Conservation (phyloP, 2,113 vertebrate species). For the Catharus fuscescens region DNA sequence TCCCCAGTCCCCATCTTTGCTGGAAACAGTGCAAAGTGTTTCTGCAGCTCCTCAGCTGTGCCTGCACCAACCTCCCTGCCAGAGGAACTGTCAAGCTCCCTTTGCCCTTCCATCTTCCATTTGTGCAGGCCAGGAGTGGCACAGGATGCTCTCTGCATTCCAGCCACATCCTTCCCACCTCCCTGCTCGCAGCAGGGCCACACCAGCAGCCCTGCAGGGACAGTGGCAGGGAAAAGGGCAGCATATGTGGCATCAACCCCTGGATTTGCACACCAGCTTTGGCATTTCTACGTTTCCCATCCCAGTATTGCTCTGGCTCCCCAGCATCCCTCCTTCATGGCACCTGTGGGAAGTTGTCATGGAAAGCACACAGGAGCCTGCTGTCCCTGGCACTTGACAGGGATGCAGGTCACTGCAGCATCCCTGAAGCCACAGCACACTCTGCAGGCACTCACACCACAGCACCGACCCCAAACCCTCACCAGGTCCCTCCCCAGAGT, state of each 20-base stretch:
- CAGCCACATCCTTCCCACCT: background rate
- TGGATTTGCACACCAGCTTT: background rate
- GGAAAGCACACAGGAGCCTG: background rate
- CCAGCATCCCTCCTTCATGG: background rate
- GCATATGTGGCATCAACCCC: background rate
- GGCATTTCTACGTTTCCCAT: rapidly evolving
- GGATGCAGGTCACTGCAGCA: background rate
- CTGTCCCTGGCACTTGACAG: background rate
- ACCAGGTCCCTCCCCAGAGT: rapidly evolving
- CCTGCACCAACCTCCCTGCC: background rate
- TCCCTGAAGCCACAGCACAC: constrained; percentile 63
- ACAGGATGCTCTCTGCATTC: background rate
- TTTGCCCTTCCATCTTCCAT: background rate
- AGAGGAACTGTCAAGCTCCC: background rate
- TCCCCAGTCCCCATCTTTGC: background rate
- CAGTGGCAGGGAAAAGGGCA: background rate
- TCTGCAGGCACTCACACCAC: background rate
- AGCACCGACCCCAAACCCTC: background rate
- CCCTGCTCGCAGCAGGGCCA: rapidly evolving
- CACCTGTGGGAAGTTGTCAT: background rate
- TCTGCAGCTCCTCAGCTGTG: background rate
- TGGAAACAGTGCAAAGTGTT: background rate
- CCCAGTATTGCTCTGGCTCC: background rate
- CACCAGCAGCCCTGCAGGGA: rapidly evolving
- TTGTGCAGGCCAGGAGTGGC: background rate